Base-by-base conservation (phyloP, 2,797 vertebrate genomes). In the Pipistrellus pygmaeus region DNA sequence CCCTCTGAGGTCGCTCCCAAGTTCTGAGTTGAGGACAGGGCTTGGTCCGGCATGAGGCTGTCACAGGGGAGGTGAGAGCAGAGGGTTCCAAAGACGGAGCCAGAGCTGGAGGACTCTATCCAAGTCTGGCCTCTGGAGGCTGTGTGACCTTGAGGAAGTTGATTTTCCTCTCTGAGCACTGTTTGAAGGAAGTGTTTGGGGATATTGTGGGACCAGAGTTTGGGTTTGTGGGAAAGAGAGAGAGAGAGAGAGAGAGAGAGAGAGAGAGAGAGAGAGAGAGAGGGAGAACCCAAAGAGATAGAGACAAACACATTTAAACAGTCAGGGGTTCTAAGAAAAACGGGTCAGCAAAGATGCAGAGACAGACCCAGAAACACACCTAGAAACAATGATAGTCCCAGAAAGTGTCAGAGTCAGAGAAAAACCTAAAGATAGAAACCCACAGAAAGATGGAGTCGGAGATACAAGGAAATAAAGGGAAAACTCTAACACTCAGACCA, bases 341-440 rank as follows among this genome's bases (percentile, higher is more conserved):
- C 9, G 35, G 64, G 27, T 73, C 73, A 81, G 38, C 85, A 57
- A 73, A 87, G 85, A 57, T 12, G 5, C 68, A 27, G 21, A 64
- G 12, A 30, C 0, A 17, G 35, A 46, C 57, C 57, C 55, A 77
- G 38, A 85, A 66, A 80, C 32, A 85, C 35, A 55, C 27, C 38
- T 55, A 77, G 44, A 88, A 80, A 68, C 41, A 86, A 84, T 18
- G 27, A 44, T 11, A 72, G 44, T 69, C 6, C n/a, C 60, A 75
- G 73, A 35, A 46, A 71, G n/a, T 44, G 35, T 75, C 86, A 64
- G 38, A 92, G 86, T 90, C 60, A 57, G 48, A 83, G 57, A 69
- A 84, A 88, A 82, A n/a, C 25, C 30, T 23, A 30, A 91, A 76
- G 69, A 85, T 18, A 80, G 69, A 92, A 51, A 60, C 41, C 41